phyloP scores from a whole-genome alignment of 2,888 invertebrate genomes.

The Mesorhabditis spiculigera region DNA sequence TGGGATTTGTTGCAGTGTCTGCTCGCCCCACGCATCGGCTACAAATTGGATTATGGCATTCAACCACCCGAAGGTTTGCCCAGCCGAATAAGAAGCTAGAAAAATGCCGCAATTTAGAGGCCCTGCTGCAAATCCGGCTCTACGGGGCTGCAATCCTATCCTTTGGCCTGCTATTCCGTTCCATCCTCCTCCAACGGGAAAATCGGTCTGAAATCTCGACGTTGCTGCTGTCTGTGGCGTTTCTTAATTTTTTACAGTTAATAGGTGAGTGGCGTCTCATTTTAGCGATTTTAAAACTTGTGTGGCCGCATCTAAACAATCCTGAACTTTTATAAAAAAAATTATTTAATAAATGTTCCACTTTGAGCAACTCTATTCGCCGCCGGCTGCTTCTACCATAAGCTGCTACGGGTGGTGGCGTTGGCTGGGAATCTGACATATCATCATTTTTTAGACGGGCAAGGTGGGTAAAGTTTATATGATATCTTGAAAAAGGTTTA shows the following conservation, averaged over 20 bases:
- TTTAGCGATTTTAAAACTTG: neutral
- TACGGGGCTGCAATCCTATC: constrained; percentile 27
- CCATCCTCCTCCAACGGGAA: constrained; percentile 28
- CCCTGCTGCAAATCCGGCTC: constrained; percentile 17
- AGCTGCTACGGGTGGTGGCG: constrained; percentile 3
- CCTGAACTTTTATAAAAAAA: neutral
- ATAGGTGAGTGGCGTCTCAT: constrained; percentile 14
- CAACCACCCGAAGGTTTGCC: too few species aligned
- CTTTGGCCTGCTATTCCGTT: constrained; percentile 28
- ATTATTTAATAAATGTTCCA: neutral
- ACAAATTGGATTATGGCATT: constrained; percentile 19
- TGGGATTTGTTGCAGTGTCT: too few species aligned
- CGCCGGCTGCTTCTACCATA: constrained; percentile 9
- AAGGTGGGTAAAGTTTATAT: constrained; percentile 17
- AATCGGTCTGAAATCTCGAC: constrained; percentile 27
- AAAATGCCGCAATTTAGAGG: constrained; percentile 7
- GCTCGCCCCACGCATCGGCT: constrained; percentile 19
- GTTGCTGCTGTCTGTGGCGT: constrained; percentile 21
- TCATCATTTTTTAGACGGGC: constrained; percentile 27
- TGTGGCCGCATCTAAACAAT: neutral
- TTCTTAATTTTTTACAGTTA: constrained; percentile 20
- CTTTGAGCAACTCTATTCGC: constrained; percentile 8
- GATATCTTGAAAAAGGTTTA: too few species aligned
- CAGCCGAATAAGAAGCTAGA: too few species aligned
- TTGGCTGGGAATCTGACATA: constrained; percentile 27